Evolutionary conservation across 2,113 vertebrate genomes (phyloP).

Genomic region (Cairina moschata): DNA sequence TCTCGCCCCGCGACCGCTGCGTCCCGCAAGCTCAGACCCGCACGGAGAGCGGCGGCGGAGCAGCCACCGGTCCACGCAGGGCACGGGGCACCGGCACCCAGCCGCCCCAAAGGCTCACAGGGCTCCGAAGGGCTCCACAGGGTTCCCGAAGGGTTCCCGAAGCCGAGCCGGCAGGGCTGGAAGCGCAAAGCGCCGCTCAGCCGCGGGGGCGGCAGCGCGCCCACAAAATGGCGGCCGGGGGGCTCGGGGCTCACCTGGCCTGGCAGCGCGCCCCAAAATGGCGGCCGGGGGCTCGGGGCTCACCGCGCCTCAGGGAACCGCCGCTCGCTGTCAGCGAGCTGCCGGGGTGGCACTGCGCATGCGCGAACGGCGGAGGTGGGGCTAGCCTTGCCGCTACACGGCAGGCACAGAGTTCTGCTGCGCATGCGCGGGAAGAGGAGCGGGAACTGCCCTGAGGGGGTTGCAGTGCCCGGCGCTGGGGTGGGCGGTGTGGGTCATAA

Average conservation of each 20-base stretch:
- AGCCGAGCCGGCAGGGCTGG: background rate
- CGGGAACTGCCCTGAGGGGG: too few species aligned
- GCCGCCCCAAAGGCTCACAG: background rate
- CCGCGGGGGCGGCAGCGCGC: background rate
- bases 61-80: background rate
- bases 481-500: rapidly evolving
- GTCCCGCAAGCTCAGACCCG: too few species aligned
- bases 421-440: background rate
- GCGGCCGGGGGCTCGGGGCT: too few species aligned
- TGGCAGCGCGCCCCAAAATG: too few species aligned
- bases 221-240: background rate
- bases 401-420: background rate
- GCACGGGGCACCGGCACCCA: background rate
- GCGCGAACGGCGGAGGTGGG: background rate
- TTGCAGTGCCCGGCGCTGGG: background rate
- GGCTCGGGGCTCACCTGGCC: too few species aligned
- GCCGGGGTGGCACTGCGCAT: background rate
- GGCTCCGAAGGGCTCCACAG: background rate
- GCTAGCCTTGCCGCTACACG: background rate
- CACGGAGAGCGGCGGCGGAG: rapidly evolving
- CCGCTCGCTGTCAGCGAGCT: rapidly evolving
- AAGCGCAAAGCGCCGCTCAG: too few species aligned
- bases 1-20: background rate
- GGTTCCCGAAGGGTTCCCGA: background rate
- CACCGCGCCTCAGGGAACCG: too few species aligned